These are phyloP conservation scores for Tragelaphus strepsiceros DNA, from an alignment of 2,113 vertebrate genomes.

Conservation along the genomic window DNA sequence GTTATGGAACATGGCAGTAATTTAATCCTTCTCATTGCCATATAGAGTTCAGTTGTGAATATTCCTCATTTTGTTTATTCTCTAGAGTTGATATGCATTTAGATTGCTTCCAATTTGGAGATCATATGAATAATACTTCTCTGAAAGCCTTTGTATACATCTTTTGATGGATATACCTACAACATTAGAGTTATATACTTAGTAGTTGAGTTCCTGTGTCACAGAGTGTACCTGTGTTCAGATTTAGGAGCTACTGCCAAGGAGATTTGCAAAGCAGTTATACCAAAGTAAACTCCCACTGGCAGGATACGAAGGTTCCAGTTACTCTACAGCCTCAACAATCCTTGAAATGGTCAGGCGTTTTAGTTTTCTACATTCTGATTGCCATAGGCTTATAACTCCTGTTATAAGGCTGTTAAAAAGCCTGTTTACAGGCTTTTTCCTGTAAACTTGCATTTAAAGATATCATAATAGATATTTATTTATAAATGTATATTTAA, in stretches of 20 bases:
- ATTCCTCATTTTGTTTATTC: background rate
- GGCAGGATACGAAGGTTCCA: background rate
- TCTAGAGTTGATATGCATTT: background rate
- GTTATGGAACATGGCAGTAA: background rate
- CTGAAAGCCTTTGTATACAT: background rate
- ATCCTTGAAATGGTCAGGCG: background rate
- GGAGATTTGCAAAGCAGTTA: conserved; percentile 25
- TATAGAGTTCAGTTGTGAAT: background rate
- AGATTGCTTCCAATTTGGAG: background rate
- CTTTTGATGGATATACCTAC: background rate
- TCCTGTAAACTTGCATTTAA: background rate
- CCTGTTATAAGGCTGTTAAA: too few species aligned
- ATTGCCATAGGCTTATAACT: background rate
- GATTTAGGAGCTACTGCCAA: background rate
- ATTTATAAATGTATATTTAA: background rate
- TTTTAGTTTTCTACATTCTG: background rate
- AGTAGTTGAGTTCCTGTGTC: background rate
- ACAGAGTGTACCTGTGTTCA: background rate
- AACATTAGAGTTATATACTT: background rate
- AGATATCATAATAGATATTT: background rate
- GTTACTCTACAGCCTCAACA: background rate
- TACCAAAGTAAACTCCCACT: background rate
- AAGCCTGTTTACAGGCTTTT: background rate
- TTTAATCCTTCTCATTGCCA: background rate
- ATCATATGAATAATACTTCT: background rate